These are phyloP conservation scores for Siphonodentalium dalli DNA, from an alignment of 2,888 invertebrate genomes.

Conservation along the genomic window DNA sequence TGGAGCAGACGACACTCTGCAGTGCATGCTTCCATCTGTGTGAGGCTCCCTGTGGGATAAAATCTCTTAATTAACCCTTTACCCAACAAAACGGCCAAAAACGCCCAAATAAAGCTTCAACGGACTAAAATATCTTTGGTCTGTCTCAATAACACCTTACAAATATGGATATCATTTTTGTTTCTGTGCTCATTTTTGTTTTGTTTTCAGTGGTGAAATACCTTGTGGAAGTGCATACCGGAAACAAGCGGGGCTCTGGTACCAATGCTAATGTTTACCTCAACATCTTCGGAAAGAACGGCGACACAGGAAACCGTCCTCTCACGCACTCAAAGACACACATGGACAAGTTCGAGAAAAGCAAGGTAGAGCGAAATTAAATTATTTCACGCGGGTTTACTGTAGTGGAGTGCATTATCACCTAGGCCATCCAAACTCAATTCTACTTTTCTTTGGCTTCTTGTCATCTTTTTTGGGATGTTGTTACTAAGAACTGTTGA, in stretches of 20 bases:
- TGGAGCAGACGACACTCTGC: no score
- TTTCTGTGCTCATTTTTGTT: no score
- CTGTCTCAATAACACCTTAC: no score
- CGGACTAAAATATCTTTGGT: no score
- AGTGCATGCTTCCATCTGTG: no score
- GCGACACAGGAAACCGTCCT: constrained; percentile 61
- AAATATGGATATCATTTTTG: no score
- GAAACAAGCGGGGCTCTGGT: constrained; percentile 57
- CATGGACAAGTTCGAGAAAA: constrained; percentile 63
- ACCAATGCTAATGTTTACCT: constrained; percentile 64
- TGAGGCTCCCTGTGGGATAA: no score
- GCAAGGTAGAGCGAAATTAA: constrained; percentile 45
- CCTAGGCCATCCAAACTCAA: not conserved
- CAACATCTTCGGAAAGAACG: constrained; percentile 61
- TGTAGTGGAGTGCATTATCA: not conserved
- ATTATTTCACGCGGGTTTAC: not conserved
- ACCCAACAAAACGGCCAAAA: no score
- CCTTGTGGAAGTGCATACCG: constrained; percentile 59
- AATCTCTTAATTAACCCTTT: no score
- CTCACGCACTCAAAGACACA: constrained; percentile 55
- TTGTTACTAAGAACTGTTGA: no score
- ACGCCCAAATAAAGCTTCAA: no score
- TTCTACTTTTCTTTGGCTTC: not conserved
- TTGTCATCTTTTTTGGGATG: no score
- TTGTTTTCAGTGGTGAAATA: constrained; percentile 58